Evolutionary conservation across 2,888 invertebrate genomes (phyloP).

Genomic region (Lasioglossum vierecki): DNA sequence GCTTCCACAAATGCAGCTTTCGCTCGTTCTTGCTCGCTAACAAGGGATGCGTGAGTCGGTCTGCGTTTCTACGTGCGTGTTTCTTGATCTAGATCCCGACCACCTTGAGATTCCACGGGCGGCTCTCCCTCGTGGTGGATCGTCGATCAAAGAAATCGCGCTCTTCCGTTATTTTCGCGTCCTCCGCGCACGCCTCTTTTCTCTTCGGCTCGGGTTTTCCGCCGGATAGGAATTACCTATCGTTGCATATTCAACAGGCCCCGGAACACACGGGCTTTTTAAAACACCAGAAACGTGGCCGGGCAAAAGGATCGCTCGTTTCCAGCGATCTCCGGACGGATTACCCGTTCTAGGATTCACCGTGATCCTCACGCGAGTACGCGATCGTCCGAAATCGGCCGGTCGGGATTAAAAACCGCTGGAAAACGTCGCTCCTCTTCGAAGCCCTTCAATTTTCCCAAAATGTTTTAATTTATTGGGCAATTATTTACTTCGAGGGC

Average conservation of each 20-base stretch:
- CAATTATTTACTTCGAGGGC: too few species aligned
- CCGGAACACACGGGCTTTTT: background rate
- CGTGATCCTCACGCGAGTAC: background rate
- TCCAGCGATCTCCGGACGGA: background rate
- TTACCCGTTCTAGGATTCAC: background rate
- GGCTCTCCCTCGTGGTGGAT: background rate
- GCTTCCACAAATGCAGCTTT: background rate
- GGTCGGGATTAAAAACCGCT: background rate
- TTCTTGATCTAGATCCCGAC: conserved; percentile 55
- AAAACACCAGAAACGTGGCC: conserved; percentile 4
- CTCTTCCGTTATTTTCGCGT: conserved; percentile 24
- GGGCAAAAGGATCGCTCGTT: conserved; percentile 2
- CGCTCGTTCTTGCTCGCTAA: conserved; percentile 12
- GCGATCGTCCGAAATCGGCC: background rate
- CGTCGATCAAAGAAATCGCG: conserved; percentile 40
- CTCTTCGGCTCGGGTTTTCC: conserved; percentile 17
- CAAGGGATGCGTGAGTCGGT: conserved; percentile 29
- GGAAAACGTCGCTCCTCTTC: background rate
- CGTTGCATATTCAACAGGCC: conserved; percentile 47
- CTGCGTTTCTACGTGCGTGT: conserved; percentile 9
- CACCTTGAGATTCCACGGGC: conserved; percentile 27
- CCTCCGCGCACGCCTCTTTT: background rate
- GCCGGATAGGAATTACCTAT: conserved; percentile 16
- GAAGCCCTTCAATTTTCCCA: background rate
- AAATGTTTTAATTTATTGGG: background rate